Conservation (phyloP, 30 jellyfish, hydroid and myxozoan genomes). For the Thelohanellus kitauei region DNA sequence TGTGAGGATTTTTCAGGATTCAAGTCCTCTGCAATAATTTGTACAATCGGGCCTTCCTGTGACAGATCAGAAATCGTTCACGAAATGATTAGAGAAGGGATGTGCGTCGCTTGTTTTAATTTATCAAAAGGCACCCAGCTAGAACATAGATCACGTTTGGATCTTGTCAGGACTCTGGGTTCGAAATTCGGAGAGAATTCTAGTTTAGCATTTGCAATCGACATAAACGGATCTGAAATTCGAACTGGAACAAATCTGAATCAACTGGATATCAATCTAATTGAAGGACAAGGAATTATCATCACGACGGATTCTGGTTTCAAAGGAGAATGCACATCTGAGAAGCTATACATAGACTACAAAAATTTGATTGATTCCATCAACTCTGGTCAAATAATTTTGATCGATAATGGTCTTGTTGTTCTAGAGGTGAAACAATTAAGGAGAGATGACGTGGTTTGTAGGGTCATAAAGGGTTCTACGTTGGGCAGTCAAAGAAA, state of each 20-base stretch:
- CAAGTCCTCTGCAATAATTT: constrained; percentile 41
- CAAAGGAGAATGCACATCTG: constrained; percentile 24
- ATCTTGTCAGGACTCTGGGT: too few species aligned
- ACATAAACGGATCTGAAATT: too few species aligned
- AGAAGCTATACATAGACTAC: constrained; percentile 31
- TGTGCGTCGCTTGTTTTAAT: too few species aligned
- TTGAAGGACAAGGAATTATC: constrained; percentile 20
- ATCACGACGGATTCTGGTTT: constrained; percentile 22
- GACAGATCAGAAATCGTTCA: too few species aligned
- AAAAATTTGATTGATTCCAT: constrained; percentile 21
- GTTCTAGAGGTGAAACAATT: constrained; percentile 23
- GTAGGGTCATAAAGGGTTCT: constrained; percentile 31
- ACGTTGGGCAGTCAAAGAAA: constrained; percentile 63
- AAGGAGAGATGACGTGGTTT: constrained; percentile 15
- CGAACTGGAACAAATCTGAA: too few species aligned
- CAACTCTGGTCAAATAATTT: constrained; percentile 16
- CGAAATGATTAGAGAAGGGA: too few species aligned
- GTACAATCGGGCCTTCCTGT: too few species aligned
- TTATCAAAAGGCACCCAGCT: too few species aligned
- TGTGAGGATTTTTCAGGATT: constrained; percentile 33
- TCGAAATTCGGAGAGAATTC: too few species aligned
- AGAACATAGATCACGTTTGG: too few species aligned
- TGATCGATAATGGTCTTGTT: constrained; percentile 50
- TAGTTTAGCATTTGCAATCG: too few species aligned
- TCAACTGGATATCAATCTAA: constrained; percentile 17